phyloP scores from a whole-genome alignment of 2,888 invertebrate species.

The Drosophila neotestacea region DNA sequence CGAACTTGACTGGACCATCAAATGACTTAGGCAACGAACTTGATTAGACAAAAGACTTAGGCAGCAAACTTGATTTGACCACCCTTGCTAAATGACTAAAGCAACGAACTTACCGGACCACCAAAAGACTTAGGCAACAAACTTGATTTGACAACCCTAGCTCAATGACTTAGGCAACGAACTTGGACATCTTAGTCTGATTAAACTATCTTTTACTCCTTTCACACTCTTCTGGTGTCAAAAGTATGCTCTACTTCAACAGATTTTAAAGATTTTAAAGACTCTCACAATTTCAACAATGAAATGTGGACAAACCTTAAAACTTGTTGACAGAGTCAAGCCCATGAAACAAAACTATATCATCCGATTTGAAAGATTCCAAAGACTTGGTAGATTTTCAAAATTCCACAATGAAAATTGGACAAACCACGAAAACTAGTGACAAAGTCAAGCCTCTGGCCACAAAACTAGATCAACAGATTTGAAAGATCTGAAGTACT shows the following conservation, averaged over 20 bases:
- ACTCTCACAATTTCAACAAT: background rate
- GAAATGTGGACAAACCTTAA: background rate
- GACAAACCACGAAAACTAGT: conserved; percentile 35
- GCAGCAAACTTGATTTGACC: conserved; percentile 9
- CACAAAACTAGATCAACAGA: conserved; percentile 2
- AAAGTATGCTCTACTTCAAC: background rate
- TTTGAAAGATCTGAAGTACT: background rate
- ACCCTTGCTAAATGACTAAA: background rate
- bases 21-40: conserved; percentile 14
- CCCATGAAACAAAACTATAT: conserved; percentile 32
- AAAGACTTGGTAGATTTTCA: background rate
- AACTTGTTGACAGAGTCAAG: conserved; percentile 14
- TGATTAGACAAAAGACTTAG: conserved; percentile 9
- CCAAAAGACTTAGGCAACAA: conserved; percentile 20
- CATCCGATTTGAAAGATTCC: conserved; percentile 21
- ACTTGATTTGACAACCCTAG: conserved; percentile 1
- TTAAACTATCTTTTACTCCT: background rate
- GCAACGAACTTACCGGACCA: background rate
- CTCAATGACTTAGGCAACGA: no score
- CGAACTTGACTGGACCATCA: conserved; percentile 9
- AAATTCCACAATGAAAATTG: conserved; percentile 59
- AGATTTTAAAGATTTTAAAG: background rate
- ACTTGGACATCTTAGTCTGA: background rate
- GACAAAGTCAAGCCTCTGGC: conserved; percentile 22
- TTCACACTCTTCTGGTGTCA: background rate